A percentile compares a stretch with the other conserved stretches of the same genome.
Evolutionary conservation across 2,888 invertebrate genomes (phyloP).

Genomic region (Abrostola triplasia): DNA sequence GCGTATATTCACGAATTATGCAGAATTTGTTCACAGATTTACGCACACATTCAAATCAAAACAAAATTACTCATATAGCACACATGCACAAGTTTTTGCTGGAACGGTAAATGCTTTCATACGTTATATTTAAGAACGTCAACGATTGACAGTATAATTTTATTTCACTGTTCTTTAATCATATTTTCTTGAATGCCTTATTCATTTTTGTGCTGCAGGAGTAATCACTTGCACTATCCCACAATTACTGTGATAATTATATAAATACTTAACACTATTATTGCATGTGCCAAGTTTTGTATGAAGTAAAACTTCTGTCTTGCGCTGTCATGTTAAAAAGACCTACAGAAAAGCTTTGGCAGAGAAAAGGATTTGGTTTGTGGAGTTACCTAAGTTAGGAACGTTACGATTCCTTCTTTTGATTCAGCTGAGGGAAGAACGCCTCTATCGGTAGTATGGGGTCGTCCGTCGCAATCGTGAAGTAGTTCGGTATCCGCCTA

Average conservation of each 20-base stretch:
- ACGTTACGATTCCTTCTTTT: slow-evolving; percentile 87
- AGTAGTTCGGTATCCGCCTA: slow-evolving; percentile 90
- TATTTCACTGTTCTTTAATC: neutral
- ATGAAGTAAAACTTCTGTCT: slow-evolving; percentile 27
- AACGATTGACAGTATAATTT: slow-evolving; percentile 2
- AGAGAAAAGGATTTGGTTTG: slow-evolving; percentile 81
- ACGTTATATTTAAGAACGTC: neutral
- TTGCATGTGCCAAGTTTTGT: slow-evolving; percentile 28
- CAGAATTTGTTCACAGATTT: neutral
- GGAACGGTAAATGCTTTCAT: slow-evolving; percentile 23
- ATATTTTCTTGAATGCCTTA: too few species aligned
- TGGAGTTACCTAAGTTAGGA: slow-evolving; percentile 66
- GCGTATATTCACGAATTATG: neutral
- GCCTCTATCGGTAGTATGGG: slow-evolving; percentile 94
- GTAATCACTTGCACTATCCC: slow-evolving; percentile 1
- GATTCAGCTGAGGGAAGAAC: slow-evolving; percentile 92
- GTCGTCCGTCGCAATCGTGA: slow-evolving; percentile 93
- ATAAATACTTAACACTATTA: slow-evolving; percentile 21
- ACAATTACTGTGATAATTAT: slow-evolving; percentile 7
- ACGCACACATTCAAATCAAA: neutral
- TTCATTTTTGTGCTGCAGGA: neutral
- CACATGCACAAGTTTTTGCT: neutral
- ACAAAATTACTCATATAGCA: neutral
- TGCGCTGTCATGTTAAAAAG: slow-evolving; percentile 31
- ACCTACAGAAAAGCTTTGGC: slow-evolving; percentile 77